Conservation (phyloP, 2,888 invertebrate genomes). For the Hoplodrina blanda region DNA sequence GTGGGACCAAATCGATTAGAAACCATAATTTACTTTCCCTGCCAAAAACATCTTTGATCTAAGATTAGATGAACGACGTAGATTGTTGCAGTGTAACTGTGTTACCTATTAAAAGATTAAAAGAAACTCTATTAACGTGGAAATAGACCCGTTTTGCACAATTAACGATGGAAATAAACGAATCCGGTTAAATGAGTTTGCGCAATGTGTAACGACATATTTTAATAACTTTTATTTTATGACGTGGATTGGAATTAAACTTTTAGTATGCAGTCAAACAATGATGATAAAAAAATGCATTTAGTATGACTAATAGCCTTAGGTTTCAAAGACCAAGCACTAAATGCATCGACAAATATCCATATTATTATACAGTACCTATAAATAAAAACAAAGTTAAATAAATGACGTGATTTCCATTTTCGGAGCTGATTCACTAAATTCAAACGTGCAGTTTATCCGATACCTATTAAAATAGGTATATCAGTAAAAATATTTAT, state of each 20-base stretch:
- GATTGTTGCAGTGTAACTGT: conserved; percentile 43
- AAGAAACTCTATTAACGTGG: conserved; percentile 52
- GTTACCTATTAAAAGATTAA: conserved; percentile 50
- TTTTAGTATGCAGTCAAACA: conserved; percentile 1
- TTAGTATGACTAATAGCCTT: background rate
- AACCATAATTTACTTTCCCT: conserved; percentile 72
- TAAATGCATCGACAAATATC: background rate
- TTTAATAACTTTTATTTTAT: conserved; percentile 46
- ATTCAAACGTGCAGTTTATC: background rate
- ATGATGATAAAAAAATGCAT: background rate
- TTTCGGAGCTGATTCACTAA: conserved; percentile 6
- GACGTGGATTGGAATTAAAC: conserved; percentile 8
- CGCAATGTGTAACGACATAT: conserved; percentile 36
- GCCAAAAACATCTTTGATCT: conserved; percentile 74
- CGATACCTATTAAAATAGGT: no score
- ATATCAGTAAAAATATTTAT: no score
- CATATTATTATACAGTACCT: background rate
- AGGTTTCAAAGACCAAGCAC: background rate
- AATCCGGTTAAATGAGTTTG: conserved; percentile 48
- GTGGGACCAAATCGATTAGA: conserved; percentile 64
- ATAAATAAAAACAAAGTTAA: conserved; percentile 2
- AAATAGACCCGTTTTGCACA: conserved; percentile 63
- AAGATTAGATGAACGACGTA: conserved; percentile 72
- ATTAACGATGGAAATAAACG: conserved; percentile 64
- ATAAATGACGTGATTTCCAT: conserved; percentile 4